Percentiles rank a stretch among this genome's conserved stretches.
These are phyloP conservation scores for Norana najaformis DNA, from an alignment of 2,888 invertebrate species.

Conservation along the genomic window DNA sequence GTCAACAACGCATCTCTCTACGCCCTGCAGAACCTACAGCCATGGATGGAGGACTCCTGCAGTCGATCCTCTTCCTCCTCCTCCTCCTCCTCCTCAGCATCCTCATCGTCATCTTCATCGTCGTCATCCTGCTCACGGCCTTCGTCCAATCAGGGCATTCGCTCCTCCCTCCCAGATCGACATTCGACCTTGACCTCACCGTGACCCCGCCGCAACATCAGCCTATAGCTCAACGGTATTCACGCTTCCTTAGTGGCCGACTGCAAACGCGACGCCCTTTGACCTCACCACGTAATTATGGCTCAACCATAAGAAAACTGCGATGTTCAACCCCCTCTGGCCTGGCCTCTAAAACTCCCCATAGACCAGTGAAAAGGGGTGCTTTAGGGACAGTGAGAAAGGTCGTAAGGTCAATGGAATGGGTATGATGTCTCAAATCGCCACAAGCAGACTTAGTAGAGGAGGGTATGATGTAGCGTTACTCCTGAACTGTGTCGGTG, in stretches of 20 bases:
- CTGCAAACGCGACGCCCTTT: not conserved
- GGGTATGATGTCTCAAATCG: not conserved
- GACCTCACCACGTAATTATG: not conserved
- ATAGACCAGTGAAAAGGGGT: not conserved
- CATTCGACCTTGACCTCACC: not conserved
- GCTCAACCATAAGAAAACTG: no score
- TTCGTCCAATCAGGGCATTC: not conserved
- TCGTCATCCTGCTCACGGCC: not conserved
- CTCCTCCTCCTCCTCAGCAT: not conserved
- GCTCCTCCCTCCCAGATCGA: not conserved
- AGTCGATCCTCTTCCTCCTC: not conserved
- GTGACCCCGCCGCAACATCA: no score
- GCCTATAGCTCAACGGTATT: no score
- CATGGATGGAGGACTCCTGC: conserved; percentile 68
- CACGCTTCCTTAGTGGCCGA: not conserved
- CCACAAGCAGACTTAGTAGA: not conserved
- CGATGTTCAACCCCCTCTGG: no score
- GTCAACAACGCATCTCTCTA: conserved; percentile 68
- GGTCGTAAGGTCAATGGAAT: not conserved
- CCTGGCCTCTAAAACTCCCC: no score
- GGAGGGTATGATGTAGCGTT: no score
- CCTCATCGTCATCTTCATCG: not conserved
- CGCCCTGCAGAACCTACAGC: conserved; percentile 83
- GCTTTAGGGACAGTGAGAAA: not conserved
- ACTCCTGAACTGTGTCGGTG: no score